Percentiles rank a stretch among this genome's conserved stretches.
Conservation (phyloP, 2,797 vertebrate genomes). For the Macropus fuliginosus region DNA sequence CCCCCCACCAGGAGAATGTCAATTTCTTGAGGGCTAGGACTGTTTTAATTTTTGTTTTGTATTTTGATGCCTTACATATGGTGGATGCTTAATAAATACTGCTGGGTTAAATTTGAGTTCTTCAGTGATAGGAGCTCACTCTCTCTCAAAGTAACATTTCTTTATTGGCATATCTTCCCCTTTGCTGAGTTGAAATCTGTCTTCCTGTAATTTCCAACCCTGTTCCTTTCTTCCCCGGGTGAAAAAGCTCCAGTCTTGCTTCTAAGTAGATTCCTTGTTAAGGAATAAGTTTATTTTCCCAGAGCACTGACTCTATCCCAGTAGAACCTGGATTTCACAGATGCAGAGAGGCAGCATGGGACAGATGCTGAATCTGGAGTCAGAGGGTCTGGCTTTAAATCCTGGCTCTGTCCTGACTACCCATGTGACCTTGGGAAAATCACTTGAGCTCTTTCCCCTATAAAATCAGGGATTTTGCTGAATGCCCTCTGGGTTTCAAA, state of each 20-base stretch:
- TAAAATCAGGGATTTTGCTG: background rate
- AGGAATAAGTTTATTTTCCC: background rate
- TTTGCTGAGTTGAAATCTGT: background rate
- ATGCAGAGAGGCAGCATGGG: no score
- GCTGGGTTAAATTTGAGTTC: background rate
- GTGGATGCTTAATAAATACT: background rate
- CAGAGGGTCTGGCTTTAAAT: background rate
- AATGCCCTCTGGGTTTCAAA: background rate
- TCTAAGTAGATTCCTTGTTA: background rate
- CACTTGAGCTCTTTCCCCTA: background rate
- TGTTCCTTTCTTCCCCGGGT: background rate
- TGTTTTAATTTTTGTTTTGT: background rate
- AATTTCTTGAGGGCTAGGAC: background rate
- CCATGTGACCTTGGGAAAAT: fast-evolving
- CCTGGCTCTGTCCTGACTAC: background rate
- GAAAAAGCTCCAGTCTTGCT: background rate
- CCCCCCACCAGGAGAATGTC: background rate
- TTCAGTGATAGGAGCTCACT: background rate
- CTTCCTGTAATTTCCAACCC: background rate
- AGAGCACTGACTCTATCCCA: background rate
- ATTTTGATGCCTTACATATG: background rate
- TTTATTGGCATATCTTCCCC: background rate
- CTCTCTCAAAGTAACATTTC: background rate
- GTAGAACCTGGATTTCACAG: background rate
- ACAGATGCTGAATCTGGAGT: background rate